Conservation (phyloP, 2,113 vertebrate species). For the Camelus dromedarius region DNA sequence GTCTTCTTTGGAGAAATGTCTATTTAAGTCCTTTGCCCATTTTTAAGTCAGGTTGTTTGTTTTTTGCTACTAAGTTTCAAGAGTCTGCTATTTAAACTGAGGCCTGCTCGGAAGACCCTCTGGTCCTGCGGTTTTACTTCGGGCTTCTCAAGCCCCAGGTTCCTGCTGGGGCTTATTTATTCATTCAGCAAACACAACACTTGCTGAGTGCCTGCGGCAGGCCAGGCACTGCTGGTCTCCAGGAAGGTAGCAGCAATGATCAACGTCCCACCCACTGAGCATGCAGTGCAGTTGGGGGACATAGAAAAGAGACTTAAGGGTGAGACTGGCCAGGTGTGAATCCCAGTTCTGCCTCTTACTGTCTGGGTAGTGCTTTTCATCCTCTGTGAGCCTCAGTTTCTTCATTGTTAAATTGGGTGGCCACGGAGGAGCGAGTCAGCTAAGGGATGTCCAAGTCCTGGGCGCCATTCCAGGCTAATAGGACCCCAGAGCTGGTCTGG, state of each 20-base stretch:
- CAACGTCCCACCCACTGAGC: not conserved
- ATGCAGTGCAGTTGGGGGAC: not conserved
- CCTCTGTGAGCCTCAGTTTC: not conserved
- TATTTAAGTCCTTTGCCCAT: not conserved
- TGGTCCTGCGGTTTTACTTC: not conserved
- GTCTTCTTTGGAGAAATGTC: too few species aligned
- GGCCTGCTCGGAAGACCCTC: not conserved
- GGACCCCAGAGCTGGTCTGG: not conserved
- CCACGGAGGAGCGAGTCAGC: rapidly evolving
- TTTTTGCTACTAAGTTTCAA: not conserved
- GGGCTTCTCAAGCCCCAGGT: not conserved
- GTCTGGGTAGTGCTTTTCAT: not conserved
- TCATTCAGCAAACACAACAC: constrained; percentile 24
- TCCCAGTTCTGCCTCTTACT: not conserved
- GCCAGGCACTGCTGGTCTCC: not conserved
- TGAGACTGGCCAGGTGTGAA: not conserved
- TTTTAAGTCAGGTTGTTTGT: not conserved
- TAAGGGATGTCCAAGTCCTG: not conserved
- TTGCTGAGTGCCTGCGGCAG: not conserved
- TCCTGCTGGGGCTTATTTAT: not conserved
- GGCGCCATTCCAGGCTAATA: not conserved
- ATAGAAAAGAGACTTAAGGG: not conserved
- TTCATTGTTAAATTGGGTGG: not conserved
- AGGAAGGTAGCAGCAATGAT: not conserved
- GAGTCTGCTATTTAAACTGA: not conserved